phyloP scores from a whole-genome alignment of 2,888 invertebrate species.

The Hyppa rectilinea region DNA sequence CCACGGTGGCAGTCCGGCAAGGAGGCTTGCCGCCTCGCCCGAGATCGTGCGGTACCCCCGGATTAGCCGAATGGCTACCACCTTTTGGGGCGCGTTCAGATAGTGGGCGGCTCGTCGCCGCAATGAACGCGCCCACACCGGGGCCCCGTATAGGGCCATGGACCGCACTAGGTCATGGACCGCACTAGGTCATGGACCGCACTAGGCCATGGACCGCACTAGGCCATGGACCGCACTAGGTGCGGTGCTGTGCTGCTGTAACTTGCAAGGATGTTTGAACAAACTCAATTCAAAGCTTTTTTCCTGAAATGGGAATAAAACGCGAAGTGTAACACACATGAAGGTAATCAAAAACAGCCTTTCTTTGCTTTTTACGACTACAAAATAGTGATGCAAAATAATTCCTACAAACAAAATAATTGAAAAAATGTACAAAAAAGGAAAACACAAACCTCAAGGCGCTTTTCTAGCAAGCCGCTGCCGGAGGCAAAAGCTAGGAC shows the following conservation, averaged over 20 bases:
- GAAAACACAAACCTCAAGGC: constrained; percentile 53
- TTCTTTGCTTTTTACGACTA: constrained; percentile 25
- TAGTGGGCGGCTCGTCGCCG: no score
- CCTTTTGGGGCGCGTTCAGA: no score
- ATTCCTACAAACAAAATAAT: constrained; percentile 47
- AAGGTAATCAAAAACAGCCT: constrained; percentile 34
- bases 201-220: no score
- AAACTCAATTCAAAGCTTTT: neutral
- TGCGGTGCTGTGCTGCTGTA: neutral
- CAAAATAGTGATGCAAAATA: constrained; percentile 42
- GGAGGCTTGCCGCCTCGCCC: no score
- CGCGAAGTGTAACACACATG: constrained; percentile 18
- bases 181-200: no score
- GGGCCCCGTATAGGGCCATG: no score
- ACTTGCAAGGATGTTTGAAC: neutral
- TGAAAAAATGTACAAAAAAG: constrained; percentile 52
- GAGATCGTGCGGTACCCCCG: no score
- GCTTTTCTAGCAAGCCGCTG: constrained; percentile 37
- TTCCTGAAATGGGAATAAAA: neutral
- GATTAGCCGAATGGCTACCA: no score
- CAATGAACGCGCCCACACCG: no score
- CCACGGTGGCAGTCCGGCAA: no score
- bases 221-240: no score
- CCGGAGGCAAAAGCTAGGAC: constrained; percentile 51
- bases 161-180: no score